phyloP scores from a whole-genome alignment of 1,140 invertebrate genomes.

The Papilio machaon region DNA sequence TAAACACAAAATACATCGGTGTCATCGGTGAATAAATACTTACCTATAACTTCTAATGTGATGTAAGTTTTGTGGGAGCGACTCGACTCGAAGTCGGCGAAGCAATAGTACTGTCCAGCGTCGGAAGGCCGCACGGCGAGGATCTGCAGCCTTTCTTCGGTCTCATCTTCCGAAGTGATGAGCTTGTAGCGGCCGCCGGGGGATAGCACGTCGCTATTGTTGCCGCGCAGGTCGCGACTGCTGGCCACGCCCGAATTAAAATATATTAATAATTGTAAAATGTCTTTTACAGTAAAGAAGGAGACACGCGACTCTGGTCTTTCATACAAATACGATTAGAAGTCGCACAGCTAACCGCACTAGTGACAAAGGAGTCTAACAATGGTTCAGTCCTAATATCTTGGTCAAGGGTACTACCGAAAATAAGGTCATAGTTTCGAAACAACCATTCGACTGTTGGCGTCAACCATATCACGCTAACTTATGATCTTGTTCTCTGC shows the following conservation, averaged over 20 bases:
- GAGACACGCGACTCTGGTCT: too few relatives aligned
- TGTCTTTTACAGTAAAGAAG: background rate
- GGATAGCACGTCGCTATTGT: conserved; percentile 49
- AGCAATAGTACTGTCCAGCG: conserved; percentile 67
- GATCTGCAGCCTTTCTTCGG: conserved; percentile 59
- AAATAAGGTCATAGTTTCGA: background rate
- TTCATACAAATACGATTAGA: too few relatives aligned
- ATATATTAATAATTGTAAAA: conserved; percentile 13
- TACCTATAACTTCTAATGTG: conserved; percentile 67
- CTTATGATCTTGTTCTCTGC: background rate
- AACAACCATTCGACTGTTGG: too few relatives aligned
- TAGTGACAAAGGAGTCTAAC: background rate
- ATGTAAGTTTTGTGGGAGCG: conserved; percentile 64
- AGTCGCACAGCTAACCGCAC: too few relatives aligned
- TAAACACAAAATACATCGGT: too few relatives aligned
- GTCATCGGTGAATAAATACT: too few relatives aligned
- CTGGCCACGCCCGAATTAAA: conserved; percentile 49
- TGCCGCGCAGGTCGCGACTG: conserved; percentile 71
- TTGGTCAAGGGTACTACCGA: background rate
- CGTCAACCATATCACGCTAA: background rate
- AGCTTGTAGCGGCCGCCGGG: conserved; percentile 59
- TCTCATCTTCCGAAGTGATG: conserved; percentile 53
- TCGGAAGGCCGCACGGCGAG: conserved; percentile 57
- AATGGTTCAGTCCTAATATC: background rate
- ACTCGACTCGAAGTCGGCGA: conserved; percentile 64